phyloP scores from a whole-genome alignment of 2,888 invertebrate species.

The Patella caerulea region DNA sequence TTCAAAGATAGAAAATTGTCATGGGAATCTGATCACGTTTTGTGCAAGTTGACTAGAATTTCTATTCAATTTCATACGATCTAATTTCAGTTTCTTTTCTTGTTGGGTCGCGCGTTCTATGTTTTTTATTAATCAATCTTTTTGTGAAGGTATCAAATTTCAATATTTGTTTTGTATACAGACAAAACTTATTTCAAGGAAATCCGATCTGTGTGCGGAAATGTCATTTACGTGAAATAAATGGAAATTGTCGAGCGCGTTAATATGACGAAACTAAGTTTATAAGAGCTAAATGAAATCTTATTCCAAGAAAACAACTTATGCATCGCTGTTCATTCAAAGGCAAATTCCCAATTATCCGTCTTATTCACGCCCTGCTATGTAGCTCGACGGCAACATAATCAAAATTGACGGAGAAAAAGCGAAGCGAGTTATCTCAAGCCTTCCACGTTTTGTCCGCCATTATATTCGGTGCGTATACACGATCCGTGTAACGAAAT shows the following conservation, averaged over 20 bases:
- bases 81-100: neutral
- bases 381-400: too few species aligned
- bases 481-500: neutral
- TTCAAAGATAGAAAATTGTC: too few species aligned
- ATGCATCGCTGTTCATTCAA: neutral
- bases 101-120: neutral
- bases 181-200: neutral
- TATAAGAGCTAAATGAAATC: conserved; percentile 4
- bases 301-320: conserved; percentile 10
- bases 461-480: neutral
- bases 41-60: too few species aligned
- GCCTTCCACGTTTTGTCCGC: neutral
- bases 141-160: conserved; percentile 9
- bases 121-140: conserved; percentile 7
- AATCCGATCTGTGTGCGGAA: neutral
- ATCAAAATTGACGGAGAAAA: neutral
- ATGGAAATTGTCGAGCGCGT: neutral
- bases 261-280: conserved; percentile 2
- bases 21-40: too few species aligned
- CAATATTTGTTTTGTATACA: conserved; percentile 11
- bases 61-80: too few species aligned
- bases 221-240: neutral
- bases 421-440: conserved; percentile 3
- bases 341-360: neutral
- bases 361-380: too few species aligned